Evolutionary conservation across 2,113 vertebrate species (phyloP).

Genomic region (Pelvicachromis taeniatus): DNA sequence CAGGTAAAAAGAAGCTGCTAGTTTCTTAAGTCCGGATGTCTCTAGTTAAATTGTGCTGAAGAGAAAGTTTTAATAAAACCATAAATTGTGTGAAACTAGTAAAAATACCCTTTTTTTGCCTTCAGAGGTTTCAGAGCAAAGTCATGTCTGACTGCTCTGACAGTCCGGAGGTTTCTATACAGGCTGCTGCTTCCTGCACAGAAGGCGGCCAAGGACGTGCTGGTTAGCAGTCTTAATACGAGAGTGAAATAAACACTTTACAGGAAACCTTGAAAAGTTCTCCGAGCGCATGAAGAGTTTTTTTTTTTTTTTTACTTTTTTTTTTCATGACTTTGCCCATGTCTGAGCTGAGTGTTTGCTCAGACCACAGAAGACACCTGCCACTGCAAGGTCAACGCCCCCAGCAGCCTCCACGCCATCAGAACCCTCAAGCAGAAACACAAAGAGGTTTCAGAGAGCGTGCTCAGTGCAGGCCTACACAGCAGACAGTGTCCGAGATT

Average conservation of each 20-base stretch:
- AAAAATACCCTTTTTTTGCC: rapidly evolving
- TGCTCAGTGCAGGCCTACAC: background rate
- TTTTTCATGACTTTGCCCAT: constrained; percentile 19
- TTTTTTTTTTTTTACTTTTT: background rate
- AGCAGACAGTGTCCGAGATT: background rate
- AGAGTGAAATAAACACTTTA: constrained; percentile 6
- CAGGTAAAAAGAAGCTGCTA: background rate
- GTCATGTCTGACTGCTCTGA: background rate
- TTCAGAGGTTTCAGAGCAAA: background rate
- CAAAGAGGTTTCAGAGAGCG: constrained; percentile 4
- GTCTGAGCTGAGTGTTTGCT: constrained; percentile 6
- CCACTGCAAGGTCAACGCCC: constrained; percentile 34
- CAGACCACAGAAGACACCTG: constrained; percentile 22
- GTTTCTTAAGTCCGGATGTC: background rate
- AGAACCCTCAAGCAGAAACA: constrained; percentile 47
- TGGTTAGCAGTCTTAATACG: constrained; percentile 4
- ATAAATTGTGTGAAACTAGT: background rate
- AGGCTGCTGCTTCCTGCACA: constrained; percentile 15
- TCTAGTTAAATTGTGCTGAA: background rate
- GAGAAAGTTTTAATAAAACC: background rate
- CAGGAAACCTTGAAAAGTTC: constrained; percentile 36
- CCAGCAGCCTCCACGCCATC: constrained; percentile 21
- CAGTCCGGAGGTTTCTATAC: background rate
- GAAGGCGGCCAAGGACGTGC: constrained; percentile 34
- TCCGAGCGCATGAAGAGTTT: background rate